phyloP scores from a whole-genome alignment of 2,888 invertebrate genomes.

The Acronicta psi region DNA sequence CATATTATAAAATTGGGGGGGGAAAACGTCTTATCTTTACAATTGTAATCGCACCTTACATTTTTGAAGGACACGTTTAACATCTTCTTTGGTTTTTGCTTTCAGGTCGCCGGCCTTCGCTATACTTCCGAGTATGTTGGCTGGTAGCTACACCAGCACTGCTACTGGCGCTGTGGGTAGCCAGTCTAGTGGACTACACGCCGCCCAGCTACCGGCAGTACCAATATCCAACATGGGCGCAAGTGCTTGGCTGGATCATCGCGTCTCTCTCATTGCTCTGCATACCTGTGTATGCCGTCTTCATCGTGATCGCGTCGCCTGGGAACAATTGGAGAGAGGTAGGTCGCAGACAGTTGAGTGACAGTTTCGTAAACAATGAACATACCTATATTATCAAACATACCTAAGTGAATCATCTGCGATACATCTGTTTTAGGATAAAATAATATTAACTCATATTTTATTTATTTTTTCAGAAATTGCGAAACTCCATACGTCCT shows the following conservation, averaged over 20 bases:
- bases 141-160: conserved; percentile 93
- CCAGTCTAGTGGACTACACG: conserved; percentile 95
- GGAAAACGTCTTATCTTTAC: background rate
- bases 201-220: conserved; percentile 95
- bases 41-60: background rate
- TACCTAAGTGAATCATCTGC: conserved; percentile 4
- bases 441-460: conserved; percentile 19
- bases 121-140: conserved; percentile 96
- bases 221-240: conserved; percentile 95
- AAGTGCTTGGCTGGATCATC: conserved; percentile 95
- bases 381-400: conserved; percentile 20
- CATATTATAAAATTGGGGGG: no score
- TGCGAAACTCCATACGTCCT: conserved; percentile 92
- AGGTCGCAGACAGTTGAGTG: conserved; percentile 28
- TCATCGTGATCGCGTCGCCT: conserved; percentile 91
- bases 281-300: conserved; percentile 94
- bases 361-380: conserved; percentile 12
- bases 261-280: conserved; percentile 95
- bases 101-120: conserved; percentile 90
- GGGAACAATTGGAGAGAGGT: conserved; percentile 93
- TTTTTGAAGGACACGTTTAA: background rate
- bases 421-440: conserved; percentile 32
- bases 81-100: conserved; percentile 15
- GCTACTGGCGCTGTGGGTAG: conserved; percentile 95
- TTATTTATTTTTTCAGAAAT: conserved; percentile 90